Base-by-base conservation (phyloP, 2,113 vertebrate species). In the Ardeotis arabs region DNA sequence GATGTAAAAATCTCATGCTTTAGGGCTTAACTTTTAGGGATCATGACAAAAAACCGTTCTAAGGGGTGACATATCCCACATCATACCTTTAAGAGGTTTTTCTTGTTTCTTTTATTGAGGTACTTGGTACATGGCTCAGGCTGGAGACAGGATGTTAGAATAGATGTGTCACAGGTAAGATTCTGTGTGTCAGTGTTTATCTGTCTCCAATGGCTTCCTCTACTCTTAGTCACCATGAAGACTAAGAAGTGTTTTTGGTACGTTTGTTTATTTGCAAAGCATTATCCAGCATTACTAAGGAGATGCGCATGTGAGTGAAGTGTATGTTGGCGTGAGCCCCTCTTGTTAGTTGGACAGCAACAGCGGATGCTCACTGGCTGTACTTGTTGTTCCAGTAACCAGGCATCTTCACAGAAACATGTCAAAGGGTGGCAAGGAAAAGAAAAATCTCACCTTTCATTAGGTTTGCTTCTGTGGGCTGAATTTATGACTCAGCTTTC, bases 401-500 rank as follows among this genome's bases (percentile, higher is more conserved):
- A 28, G 75, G 80, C 80, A 94, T 90, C 80, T 92, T 66, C 68
- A 82, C 77, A 82, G 95, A 95, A 96, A 79, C 67, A 63, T 52
- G 75, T 92, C 69, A 81, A 84, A 93, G 62, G 75, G 72, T 92
- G 94, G 85, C 77, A 89, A 95, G 77, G 59, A 77, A 89, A 81
- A 91, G 78, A 87, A 95, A 96, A 93, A 83, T 90, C 87, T 95
- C 95, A 78, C 89, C 77, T 96, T 94, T 95, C 89, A 53, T 94
- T 93, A 94, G 35, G 52, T 83, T 89, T 95, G 68, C 88, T 93
- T 95, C 93, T 96, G 83, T 73, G 89, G 84, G 66, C 60, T 91
- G 77, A 93, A 97, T 76, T 67, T 76, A 89, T 97, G 96, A 97
- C 77, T 97, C 95, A 93, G 59, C 72, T 96, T 69, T 87, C 64